phyloP scores from a whole-genome alignment of 92 coral and sea anemone species.

The Porites cylindrica region DNA sequence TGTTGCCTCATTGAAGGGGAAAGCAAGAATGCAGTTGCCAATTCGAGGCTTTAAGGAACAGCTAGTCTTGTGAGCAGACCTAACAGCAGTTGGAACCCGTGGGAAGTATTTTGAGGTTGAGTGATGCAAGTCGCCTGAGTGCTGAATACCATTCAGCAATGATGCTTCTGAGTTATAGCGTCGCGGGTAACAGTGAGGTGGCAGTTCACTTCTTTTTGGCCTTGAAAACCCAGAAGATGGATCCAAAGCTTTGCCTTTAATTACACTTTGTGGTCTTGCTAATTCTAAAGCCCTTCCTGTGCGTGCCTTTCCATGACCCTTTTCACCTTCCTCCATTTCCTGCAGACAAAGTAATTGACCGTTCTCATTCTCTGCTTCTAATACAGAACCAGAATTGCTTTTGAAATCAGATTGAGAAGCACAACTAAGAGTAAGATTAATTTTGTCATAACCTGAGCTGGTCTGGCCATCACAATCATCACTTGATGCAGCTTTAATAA shows the following conservation, averaged over 20 bases:
- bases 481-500: constrained; percentile 6
- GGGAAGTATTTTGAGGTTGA: background rate
- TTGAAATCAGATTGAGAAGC: background rate
- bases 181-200: background rate
- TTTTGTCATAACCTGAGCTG: background rate
- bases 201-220: background rate
- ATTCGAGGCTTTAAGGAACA: constrained; percentile 39
- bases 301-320: background rate
- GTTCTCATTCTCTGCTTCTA: background rate
- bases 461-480: background rate
- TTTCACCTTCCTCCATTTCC: background rate
- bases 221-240: background rate
- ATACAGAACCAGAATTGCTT: background rate
- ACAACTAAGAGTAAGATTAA: background rate
- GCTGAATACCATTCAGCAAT: background rate
- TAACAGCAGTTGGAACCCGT: background rate
- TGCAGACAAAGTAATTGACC: background rate
- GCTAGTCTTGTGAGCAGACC: background rate
- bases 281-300: background rate
- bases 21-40: constrained; percentile 79
- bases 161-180: constrained; percentile 27
- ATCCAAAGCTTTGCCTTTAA: background rate
- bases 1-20: constrained; percentile 83
- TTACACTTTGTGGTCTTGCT: background rate
- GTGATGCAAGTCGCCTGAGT: background rate